These are phyloP conservation scores for Yponomeuta malinellus DNA, from an alignment of 2,888 invertebrate species.

Conservation along the genomic window DNA sequence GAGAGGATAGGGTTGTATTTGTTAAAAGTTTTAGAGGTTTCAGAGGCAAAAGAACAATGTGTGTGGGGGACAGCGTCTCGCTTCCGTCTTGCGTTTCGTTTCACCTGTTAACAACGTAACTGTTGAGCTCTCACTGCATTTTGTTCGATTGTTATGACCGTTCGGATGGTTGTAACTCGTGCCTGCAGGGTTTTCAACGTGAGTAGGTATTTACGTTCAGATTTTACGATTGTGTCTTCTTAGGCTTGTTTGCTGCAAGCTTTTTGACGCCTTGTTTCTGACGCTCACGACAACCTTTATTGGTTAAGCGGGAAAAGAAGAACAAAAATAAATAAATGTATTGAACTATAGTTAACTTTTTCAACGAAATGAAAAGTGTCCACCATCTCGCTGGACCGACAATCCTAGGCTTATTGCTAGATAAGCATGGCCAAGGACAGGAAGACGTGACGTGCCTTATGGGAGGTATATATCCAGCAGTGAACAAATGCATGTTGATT, in stretches of 20 bases:
- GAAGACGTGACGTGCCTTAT: too few species aligned
- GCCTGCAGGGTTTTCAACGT: not conserved
- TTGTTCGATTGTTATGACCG: not conserved
- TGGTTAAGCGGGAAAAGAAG: too few species aligned
- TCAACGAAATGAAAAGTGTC: too few species aligned
- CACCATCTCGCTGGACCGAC: too few species aligned
- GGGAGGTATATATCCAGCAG: too few species aligned
- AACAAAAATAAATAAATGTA: too few species aligned
- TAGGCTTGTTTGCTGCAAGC: not conserved
- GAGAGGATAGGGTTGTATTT: not conserved
- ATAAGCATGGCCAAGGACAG: too few species aligned
- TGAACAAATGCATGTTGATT: too few species aligned
- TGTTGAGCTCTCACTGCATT: slow-evolving; percentile 3
- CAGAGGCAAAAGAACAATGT: not conserved
- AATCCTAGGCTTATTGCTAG: too few species aligned
- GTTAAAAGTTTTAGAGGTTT: not conserved
- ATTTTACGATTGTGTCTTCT: not conserved
- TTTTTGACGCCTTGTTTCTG: too few species aligned
- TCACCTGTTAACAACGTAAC: slow-evolving; percentile 22
- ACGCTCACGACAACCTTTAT: too few species aligned
- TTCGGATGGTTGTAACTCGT: not conserved
- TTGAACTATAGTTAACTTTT: too few species aligned
- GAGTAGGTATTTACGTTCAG: not conserved
- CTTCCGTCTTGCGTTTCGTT: slow-evolving; percentile 49
- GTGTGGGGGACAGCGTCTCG: slow-evolving; percentile 30